Evolutionary conservation across 2,888 invertebrate species (phyloP).

Genomic region (Phlogophora meticulosa): DNA sequence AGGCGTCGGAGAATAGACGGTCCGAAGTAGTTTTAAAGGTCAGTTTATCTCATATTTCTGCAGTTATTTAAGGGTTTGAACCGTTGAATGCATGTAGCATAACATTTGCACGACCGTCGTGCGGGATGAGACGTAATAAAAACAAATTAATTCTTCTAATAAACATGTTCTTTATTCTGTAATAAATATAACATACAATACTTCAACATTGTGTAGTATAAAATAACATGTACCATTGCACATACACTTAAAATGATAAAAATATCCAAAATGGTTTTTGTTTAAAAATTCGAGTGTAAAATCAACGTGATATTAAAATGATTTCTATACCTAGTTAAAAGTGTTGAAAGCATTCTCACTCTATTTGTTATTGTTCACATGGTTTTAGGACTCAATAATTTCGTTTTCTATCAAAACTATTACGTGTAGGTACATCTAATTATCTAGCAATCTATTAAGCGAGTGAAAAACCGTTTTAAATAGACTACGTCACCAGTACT

Average conservation of each 20-base stretch:
- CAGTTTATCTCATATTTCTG: too few species aligned
- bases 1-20: too few species aligned
- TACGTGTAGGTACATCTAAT: background rate
- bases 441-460: slow-evolving; percentile 56
- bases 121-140: background rate
- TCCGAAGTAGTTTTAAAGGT: too few species aligned
- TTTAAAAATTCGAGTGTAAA: slow-evolving; percentile 49
- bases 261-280: slow-evolving; percentile 37
- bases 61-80: too few species aligned
- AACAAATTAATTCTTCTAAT: slow-evolving; percentile 39
- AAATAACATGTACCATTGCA: slow-evolving; percentile 29
- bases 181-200: slow-evolving; percentile 44
- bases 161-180: slow-evolving; percentile 51
- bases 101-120: background rate
- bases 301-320: slow-evolving; percentile 48
- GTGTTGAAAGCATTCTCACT: background rate
- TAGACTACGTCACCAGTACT: slow-evolving; percentile 39
- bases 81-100: too few species aligned
- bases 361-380: background rate
- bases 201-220: slow-evolving; percentile 23
- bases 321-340: slow-evolving; percentile 1
- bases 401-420: slow-evolving; percentile 29
- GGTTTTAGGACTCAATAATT: slow-evolving; percentile 7
- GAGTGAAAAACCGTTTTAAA: slow-evolving; percentile 23
- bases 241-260: slow-evolving; percentile 48